phyloP scores from a whole-genome alignment of 2,113 vertebrate species.

The Heterocephalus glaber region DNA sequence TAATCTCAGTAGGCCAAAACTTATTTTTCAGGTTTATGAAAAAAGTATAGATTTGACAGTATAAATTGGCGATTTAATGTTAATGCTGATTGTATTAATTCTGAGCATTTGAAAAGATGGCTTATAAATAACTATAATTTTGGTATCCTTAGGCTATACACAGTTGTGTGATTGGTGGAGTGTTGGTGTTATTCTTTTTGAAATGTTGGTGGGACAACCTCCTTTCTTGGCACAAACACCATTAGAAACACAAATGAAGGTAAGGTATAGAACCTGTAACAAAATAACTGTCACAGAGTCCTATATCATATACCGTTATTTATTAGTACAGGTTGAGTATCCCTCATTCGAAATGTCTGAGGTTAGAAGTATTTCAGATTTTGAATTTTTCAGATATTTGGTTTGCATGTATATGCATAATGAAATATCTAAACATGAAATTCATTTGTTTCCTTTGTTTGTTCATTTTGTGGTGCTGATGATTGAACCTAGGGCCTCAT shows the following conservation, averaged over 20 bases:
- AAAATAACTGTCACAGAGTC: neutral
- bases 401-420: neutral
- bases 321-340: neutral
- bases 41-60: constrained; percentile 21
- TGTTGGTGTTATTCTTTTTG: constrained; percentile 98
- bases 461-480: neutral
- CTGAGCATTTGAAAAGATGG: constrained; percentile 35
- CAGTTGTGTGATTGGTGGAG: constrained; percentile 99
- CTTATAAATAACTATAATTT: constrained; percentile 60
- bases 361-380: neutral
- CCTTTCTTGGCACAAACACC: constrained; percentile 97
- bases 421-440: neutral
- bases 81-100: constrained; percentile 31
- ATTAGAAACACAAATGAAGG: constrained; percentile 98
- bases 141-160: constrained; percentile 90
- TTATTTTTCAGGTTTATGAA: constrained; percentile 53
- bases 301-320: neutral
- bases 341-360: neutral
- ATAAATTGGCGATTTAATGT: constrained; percentile 43
- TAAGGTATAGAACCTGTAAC: constrained; percentile 81
- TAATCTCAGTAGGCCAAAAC: neutral
- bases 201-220: constrained; percentile 99
- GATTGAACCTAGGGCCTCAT: neutral
- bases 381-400: neutral
- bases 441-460: neutral